Percentiles rank a stretch among this genome's conserved stretches.
Evolutionary conservation across 2,113 vertebrate species (phyloP).

Genomic region (Mastomys natalensis): DNA sequence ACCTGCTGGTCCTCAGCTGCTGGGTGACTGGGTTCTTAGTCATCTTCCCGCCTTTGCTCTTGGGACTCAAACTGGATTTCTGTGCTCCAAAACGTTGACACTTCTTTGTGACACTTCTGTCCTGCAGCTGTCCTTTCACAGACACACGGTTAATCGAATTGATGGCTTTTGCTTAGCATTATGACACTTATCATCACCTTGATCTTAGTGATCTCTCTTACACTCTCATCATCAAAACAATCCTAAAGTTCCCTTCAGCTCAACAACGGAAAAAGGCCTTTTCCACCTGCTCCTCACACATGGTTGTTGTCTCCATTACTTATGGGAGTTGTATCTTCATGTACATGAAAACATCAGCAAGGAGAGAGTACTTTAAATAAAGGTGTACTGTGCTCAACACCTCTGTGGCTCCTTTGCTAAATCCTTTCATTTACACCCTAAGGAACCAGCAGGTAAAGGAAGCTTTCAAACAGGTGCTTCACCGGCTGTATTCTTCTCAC

Average conservation of each 20-base stretch:
- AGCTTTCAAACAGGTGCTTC: not conserved
- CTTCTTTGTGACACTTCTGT: slow-evolving; percentile 53
- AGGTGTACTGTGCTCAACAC: slow-evolving; percentile 1
- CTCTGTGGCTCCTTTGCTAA: slow-evolving; percentile 52
- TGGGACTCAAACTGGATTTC: slow-evolving; percentile 33
- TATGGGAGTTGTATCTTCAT: slow-evolving; percentile 54
- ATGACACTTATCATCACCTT: slow-evolving; percentile 11
- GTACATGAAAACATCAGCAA: slow-evolving; percentile 52
- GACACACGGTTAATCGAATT: slow-evolving; percentile 35
- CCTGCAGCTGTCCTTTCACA: slow-evolving; percentile 41
- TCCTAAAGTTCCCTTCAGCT: not conserved
- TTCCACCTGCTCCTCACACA: slow-evolving; percentile 49
- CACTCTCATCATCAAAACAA: not conserved
- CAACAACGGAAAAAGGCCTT: slow-evolving; percentile 36
- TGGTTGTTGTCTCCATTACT: slow-evolving; percentile 43
- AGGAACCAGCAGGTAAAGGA: slow-evolving; percentile 62
- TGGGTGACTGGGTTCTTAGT: slow-evolving; percentile 59
- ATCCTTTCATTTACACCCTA: slow-evolving; percentile 62
- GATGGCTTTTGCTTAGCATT: not conserved
- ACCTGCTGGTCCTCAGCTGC: not conserved
- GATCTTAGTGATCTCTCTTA: slow-evolving; percentile 21
- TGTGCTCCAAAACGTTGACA: slow-evolving; percentile 55
- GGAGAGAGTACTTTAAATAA: slow-evolving; percentile 9
- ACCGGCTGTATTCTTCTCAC: not conserved
- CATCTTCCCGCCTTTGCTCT: slow-evolving; percentile 14